phyloP scores from a whole-genome alignment of 2,797 vertebrate species.

The Gambusia yucatana region DNA sequence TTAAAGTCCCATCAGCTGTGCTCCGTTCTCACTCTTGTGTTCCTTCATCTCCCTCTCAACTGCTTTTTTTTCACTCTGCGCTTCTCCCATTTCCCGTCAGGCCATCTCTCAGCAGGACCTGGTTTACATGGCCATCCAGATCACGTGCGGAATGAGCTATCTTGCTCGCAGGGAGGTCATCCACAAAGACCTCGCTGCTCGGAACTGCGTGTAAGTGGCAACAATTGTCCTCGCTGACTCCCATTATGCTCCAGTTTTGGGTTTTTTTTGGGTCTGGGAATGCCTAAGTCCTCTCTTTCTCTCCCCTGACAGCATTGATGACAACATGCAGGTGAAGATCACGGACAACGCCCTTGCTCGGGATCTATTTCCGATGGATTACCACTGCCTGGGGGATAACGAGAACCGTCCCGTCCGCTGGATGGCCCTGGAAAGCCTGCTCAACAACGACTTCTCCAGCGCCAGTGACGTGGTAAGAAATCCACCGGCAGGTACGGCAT shows the following conservation, averaged over 20 bases:
- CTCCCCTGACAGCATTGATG: slow-evolving; percentile 87
- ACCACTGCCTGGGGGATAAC: slow-evolving; percentile 98
- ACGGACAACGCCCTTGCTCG: slow-evolving; percentile 96
- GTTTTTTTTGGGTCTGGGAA: neutral
- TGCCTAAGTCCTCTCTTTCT: neutral
- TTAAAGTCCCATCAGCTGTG: slow-evolving; percentile 13
- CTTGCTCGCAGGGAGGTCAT: slow-evolving; percentile 96
- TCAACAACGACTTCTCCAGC: slow-evolving; percentile 98
- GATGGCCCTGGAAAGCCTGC: slow-evolving; percentile 98
- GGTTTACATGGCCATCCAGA: slow-evolving; percentile 99
- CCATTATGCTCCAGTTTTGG: slow-evolving; percentile 11
- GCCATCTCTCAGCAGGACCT: slow-evolving; percentile 97
- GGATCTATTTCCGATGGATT: slow-evolving; percentile 99
- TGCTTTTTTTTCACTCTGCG: slow-evolving; percentile 13
- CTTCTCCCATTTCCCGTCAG: slow-evolving; percentile 73
- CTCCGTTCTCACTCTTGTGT: neutral
- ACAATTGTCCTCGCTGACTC: neutral
- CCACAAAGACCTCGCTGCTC: slow-evolving; percentile 96
- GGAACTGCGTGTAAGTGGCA: slow-evolving; percentile 97
- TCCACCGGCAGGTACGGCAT: neutral
- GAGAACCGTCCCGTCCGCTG: slow-evolving; percentile 97
- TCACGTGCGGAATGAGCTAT: slow-evolving; percentile 99
- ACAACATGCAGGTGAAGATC: slow-evolving; percentile 98
- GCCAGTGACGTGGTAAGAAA: slow-evolving; percentile 95
- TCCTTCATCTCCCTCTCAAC: slow-evolving; percentile 26